phyloP scores from a whole-genome alignment of 2,113 vertebrate species.

The Notiomystis cincta region DNA sequence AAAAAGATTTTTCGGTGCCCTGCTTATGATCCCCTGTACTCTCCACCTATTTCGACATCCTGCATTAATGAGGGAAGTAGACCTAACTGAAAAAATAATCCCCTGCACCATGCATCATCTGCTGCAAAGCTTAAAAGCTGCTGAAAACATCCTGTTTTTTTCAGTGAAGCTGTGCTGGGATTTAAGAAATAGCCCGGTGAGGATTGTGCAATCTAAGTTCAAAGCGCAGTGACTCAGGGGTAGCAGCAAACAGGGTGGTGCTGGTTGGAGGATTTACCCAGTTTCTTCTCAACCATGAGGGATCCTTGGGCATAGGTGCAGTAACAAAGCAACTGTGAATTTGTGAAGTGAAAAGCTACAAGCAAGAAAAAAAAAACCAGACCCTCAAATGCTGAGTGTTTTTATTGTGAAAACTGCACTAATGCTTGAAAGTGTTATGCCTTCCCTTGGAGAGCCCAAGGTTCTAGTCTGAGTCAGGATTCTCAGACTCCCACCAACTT shows the following conservation, averaged over 20 bases:
- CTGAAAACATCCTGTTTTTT: slow-evolving; percentile 14
- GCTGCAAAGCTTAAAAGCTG: neutral
- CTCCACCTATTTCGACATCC: neutral
- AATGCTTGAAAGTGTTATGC: neutral
- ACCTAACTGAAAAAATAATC: neutral
- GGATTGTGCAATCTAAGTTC: slow-evolving; percentile 13
- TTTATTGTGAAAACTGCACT: neutral
- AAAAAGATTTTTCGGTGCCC: neutral
- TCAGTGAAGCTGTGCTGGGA: neutral
- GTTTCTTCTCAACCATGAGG: neutral
- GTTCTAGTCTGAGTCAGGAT: neutral
- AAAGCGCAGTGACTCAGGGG: neutral
- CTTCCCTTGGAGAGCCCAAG: neutral
- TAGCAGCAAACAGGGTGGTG: neutral
- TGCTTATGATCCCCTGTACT: neutral
- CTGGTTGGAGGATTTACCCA: neutral
- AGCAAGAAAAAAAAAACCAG: neutral
- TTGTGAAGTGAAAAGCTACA: neutral
- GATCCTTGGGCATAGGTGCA: neutral
- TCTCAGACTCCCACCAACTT: neutral
- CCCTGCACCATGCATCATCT: neutral
- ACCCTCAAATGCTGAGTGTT: neutral
- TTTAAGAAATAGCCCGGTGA: neutral
- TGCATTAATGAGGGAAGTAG: neutral
- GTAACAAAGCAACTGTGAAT: neutral